Percentiles rank a stretch among this genome's conserved stretches.
Evolutionary conservation across 2,888 invertebrate genomes (phyloP).

Genomic region (Drosophila maculinotata): DNA sequence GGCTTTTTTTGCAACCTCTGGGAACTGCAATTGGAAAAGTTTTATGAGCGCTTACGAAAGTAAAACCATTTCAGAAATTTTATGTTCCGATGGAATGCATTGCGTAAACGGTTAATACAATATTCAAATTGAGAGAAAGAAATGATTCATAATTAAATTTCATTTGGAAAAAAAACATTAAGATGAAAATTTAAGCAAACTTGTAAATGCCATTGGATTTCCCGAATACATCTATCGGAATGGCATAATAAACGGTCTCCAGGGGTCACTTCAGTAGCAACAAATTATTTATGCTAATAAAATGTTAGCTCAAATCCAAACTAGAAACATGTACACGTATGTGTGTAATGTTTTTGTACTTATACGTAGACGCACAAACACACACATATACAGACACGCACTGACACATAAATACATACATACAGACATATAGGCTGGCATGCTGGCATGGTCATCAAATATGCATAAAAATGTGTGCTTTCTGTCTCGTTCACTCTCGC

Average conservation of each 20-base stretch:
- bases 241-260: slow-evolving; percentile 21
- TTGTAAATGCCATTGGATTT: slow-evolving; percentile 5
- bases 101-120: too few species aligned
- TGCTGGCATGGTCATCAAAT: slow-evolving; percentile 52
- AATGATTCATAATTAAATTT: too few species aligned
- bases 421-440: too few species aligned
- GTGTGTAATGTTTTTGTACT: too few species aligned
- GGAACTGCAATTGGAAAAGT: slow-evolving; percentile 29
- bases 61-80: slow-evolving; percentile 9
- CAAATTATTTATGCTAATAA: slow-evolving; percentile 33
- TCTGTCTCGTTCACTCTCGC: background rate
- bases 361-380: too few species aligned
- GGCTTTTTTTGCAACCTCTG: background rate
- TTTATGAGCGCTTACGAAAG: slow-evolving; percentile 25
- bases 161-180: too few species aligned
- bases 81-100: too few species aligned
- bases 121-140: too few species aligned
- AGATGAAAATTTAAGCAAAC: background rate
- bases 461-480: slow-evolving; percentile 39
- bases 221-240: slow-evolving; percentile 3
- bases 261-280: slow-evolving; percentile 4
- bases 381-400: slow-evolving; percentile 3
- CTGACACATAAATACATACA: too few species aligned
- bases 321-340: background rate
- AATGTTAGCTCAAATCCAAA: slow-evolving; percentile 2